A percentile compares a stretch with the other conserved stretches of the same genome.
phyloP scores from a whole-genome alignment of 2,797 vertebrate species.

The Cossypha heuglini region DNA sequence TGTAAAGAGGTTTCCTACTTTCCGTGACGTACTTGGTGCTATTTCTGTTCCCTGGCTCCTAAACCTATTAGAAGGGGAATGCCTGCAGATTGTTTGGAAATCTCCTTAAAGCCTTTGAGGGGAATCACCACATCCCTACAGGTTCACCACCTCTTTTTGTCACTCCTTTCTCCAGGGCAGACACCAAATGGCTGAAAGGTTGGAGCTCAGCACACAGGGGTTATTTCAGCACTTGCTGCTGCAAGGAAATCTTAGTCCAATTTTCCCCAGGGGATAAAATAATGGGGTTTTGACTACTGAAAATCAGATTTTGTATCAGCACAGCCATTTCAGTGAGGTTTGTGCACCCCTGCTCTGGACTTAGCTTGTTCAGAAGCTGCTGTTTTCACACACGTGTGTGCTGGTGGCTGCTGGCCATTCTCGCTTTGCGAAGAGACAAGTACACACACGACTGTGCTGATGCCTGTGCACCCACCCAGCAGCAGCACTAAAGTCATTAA shows the following conservation, averaged over 20 bases:
- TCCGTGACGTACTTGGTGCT: background rate
- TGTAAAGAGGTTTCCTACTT: conserved; percentile 45
- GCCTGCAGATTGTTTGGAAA: background rate
- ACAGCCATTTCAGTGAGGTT: background rate
- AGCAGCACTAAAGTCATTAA: background rate
- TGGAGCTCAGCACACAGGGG: background rate
- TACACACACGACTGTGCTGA: background rate
- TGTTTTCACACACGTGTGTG: fast-evolving
- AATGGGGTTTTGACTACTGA: background rate
- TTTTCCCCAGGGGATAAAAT: background rate
- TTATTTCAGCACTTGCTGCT: background rate
- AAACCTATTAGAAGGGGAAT: conserved; percentile 13
- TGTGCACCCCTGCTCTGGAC: background rate
- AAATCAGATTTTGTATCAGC: background rate
- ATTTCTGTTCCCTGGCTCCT: conserved; percentile 15
- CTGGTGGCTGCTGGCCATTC: background rate
- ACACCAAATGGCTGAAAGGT: background rate
- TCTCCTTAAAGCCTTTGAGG: background rate
- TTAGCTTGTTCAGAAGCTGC: fast-evolving
- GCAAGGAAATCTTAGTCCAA: fast-evolving
- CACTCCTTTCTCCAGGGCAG: background rate
- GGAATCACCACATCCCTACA: background rate
- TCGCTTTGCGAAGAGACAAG: background rate
- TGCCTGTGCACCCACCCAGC: background rate
- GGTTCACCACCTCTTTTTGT: background rate